Conservation (phyloP, 37 sponge, comb jelly and placozoan genomes). For the Agelas oroides region DNA sequence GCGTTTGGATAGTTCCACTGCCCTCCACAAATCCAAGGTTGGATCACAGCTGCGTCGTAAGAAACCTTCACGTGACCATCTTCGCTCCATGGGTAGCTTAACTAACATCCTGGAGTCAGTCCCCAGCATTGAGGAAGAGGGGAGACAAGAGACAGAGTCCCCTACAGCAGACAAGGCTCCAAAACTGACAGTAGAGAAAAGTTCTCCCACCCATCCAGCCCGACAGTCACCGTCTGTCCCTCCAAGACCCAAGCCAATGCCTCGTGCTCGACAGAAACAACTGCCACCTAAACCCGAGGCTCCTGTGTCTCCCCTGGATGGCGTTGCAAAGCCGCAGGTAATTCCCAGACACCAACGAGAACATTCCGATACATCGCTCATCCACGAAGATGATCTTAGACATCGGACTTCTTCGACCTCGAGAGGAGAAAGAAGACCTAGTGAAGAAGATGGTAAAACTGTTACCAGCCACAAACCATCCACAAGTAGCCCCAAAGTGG, state of each 20-base stretch:
- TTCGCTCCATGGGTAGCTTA: conserved; percentile 24
- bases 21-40: conserved; percentile 27
- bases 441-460: no score
- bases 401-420: no score
- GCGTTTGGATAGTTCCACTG: conserved; percentile 40
- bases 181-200: no score
- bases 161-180: background rate
- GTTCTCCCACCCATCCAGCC: background rate
- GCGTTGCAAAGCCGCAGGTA: no score
- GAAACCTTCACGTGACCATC: conserved; percentile 38
- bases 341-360: no score
- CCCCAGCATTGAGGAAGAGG: background rate
- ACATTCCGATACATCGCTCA: no score
- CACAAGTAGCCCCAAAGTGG: no score
- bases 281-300: background rate
- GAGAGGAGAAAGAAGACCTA: no score
- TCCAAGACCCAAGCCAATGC: conserved; percentile 28
- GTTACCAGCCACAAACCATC: no score
- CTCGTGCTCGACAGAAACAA: conserved; percentile 5
- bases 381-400: no score
- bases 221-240: background rate
- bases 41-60: conserved; percentile 16
- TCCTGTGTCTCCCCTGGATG: no score
- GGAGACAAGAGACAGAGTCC: no score
- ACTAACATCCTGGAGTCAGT: conserved; percentile 20